phyloP scores from a whole-genome alignment of 2,888 invertebrate species.

The Acanthosoma haemorrhoidale region DNA sequence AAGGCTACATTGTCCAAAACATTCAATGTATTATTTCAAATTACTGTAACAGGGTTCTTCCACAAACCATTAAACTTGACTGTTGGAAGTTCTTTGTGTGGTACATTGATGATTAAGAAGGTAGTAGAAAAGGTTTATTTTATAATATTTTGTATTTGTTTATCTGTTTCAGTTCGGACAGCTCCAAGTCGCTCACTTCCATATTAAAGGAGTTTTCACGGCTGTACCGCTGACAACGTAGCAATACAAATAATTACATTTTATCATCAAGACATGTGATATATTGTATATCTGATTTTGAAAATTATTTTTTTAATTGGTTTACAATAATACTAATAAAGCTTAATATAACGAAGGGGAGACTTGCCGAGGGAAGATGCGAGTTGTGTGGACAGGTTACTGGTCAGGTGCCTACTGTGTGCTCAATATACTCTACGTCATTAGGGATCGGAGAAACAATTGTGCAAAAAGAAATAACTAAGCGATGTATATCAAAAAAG shows the following conservation, averaged over 20 bases:
- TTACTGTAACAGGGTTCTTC: too few species aligned
- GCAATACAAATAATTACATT: not conserved
- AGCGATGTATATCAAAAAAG: not conserved
- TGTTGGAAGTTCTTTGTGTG: too few species aligned
- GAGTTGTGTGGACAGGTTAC: not conserved
- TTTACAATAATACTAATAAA: not conserved
- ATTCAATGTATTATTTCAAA: not conserved
- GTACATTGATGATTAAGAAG: too few species aligned
- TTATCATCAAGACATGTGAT: not conserved
- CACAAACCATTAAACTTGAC: too few species aligned
- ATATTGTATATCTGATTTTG: not conserved
- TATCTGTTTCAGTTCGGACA: constrained; percentile 26
- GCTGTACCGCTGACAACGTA: constrained; percentile 67
- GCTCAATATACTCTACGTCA: constrained; percentile 4
- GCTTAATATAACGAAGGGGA: not conserved
- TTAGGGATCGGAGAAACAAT: not conserved
- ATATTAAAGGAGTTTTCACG: constrained; percentile 78
- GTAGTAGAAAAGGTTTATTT: too few species aligned
- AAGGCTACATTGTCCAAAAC: constrained; percentile 19
- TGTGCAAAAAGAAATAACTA: not conserved
- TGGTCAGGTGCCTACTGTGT: not conserved
- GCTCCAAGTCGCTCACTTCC: constrained; percentile 49
- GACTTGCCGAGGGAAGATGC: not conserved
- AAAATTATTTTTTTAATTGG: constrained; percentile 13
- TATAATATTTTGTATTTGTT: not conserved